These are phyloP conservation scores for Marronus borbonicus DNA, from an alignment of 2,888 invertebrate species.

Conservation along the genomic window DNA sequence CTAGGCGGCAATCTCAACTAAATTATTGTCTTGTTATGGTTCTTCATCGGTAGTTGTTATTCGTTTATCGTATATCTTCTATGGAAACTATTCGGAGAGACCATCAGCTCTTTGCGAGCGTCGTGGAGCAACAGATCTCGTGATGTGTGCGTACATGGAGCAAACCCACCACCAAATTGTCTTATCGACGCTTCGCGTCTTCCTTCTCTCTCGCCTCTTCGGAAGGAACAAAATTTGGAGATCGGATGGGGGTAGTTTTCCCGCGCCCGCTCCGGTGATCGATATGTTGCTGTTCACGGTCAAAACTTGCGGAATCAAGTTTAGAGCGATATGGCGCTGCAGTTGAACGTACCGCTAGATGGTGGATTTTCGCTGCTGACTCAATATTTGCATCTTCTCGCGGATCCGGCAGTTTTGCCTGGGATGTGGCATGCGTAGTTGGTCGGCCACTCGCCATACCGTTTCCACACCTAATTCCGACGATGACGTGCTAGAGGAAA, in stretches of 20 bases:
- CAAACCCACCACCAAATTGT: constrained; percentile 52
- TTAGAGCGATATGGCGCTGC: constrained; percentile 55
- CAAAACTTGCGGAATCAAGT: constrained; percentile 62
- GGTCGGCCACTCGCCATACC: constrained; percentile 29
- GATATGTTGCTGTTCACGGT: constrained; percentile 62
- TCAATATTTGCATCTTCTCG: constrained; percentile 58
- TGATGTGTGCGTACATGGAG: constrained; percentile 42
- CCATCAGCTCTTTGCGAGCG: constrained; percentile 30
- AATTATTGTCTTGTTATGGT: constrained; percentile 35
- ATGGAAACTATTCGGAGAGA: neutral
- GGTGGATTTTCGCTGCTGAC: constrained; percentile 45
- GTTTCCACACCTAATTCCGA: constrained; percentile 49
- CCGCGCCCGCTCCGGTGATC: constrained; percentile 61
- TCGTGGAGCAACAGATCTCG: constrained; percentile 53
- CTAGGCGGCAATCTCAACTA: constrained; percentile 23
- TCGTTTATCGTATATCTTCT: constrained; percentile 23
- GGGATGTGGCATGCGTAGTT: constrained; percentile 59
- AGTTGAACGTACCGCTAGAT: constrained; percentile 48
- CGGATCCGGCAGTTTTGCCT: constrained; percentile 56
- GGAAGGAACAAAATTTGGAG: constrained; percentile 64
- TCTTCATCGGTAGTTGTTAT: neutral
- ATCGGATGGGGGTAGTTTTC: constrained; percentile 59
- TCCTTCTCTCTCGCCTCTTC: constrained; percentile 57
- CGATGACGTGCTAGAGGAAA: neutral
- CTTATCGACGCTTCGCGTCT: constrained; percentile 57